Evolutionary conservation across 2,113 vertebrate genomes (phyloP).

Genomic region (Hyperoodon ampullatus): DNA sequence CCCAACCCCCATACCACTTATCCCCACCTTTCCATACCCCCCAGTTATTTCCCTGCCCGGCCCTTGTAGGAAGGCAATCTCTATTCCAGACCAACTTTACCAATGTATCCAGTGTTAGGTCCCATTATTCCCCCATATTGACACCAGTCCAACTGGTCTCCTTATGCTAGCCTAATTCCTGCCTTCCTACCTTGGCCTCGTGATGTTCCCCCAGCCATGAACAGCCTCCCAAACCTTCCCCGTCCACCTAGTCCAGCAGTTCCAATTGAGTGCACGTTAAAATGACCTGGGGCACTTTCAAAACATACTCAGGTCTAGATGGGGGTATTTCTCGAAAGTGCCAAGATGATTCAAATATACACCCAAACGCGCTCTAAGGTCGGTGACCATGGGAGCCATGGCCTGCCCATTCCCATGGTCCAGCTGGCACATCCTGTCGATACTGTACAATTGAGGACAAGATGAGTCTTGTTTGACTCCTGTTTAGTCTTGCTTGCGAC

Average conservation of each 20-base stretch:
- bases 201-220: background rate
- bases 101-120: background rate
- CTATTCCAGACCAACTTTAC: background rate
- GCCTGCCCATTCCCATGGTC: background rate
- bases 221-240: background rate
- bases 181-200: background rate
- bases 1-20: background rate
- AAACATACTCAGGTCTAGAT: background rate
- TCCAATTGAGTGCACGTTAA: background rate
- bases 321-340: background rate
- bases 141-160: background rate
- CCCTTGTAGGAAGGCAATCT: background rate
- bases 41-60: background rate
- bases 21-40: rapidly evolving
- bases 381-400: rapidly evolving
- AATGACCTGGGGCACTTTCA: background rate
- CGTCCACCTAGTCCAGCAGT: background rate
- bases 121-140: background rate
- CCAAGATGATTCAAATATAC: background rate
- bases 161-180: background rate
- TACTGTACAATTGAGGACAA: background rate
- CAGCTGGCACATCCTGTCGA: background rate
- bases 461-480: constrained; percentile 33
- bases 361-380: background rate
- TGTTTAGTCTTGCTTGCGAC: constrained; percentile 45